Evolutionary conservation across 2,113 vertebrate species (phyloP).

Genomic region (Spea multiplicata): DNA sequence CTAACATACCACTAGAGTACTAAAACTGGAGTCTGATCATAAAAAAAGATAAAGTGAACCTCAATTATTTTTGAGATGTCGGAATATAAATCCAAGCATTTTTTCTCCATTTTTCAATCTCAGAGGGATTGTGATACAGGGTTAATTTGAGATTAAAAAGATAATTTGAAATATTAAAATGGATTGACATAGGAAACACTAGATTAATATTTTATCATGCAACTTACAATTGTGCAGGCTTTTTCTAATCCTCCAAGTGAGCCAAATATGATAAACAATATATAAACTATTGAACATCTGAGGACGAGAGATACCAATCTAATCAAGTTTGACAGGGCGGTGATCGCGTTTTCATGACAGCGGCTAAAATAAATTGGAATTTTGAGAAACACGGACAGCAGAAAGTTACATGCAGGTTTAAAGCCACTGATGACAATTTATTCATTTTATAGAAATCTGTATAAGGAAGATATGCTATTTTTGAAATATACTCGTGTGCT

Average conservation of each 20-base stretch:
- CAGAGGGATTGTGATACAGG: constrained; percentile 32
- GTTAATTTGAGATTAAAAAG: constrained; percentile 39
- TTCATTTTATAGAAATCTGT: not conserved
- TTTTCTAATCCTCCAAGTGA: constrained; percentile 43
- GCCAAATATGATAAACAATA: constrained; percentile 44
- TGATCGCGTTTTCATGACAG: constrained; percentile 52
- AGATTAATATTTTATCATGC: constrained; percentile 48
- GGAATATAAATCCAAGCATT: not conserved
- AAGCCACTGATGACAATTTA: constrained; percentile 1
- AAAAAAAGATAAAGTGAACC: too few relatives aligned
- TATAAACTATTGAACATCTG: constrained; percentile 45
- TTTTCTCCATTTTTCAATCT: constrained; percentile 29
- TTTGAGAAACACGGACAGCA: constrained; percentile 34
- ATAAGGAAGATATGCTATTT: not conserved
- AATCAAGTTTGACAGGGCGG: constrained; percentile 15
- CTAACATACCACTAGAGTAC: too few relatives aligned
- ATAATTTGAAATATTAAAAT: constrained; percentile 43
- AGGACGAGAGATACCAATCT: constrained; percentile 16
- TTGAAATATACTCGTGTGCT: not conserved
- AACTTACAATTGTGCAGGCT: constrained; percentile 41
- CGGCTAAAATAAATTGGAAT: constrained; percentile 42
- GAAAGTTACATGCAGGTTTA: not conserved
- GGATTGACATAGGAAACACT: constrained; percentile 32
- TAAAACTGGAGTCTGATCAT: too few relatives aligned
- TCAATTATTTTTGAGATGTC: too few relatives aligned